These are phyloP conservation scores for Herpetotheres cachinnans DNA, from an alignment of 2,113 vertebrate species.

Conservation along the genomic window DNA sequence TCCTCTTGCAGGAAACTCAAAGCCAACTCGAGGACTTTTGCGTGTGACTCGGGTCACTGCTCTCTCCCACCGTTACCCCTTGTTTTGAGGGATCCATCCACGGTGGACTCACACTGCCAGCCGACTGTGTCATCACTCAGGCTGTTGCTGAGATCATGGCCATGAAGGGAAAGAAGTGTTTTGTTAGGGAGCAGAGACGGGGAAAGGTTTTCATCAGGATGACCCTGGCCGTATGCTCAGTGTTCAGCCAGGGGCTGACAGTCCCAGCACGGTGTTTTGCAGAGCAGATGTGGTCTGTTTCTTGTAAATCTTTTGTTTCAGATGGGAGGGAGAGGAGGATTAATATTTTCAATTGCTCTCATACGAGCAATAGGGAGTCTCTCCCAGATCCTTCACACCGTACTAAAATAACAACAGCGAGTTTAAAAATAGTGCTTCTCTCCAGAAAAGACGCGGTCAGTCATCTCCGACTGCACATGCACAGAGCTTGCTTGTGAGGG, in stretches of 20 bases:
- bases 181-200: neutral
- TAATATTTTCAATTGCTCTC: neutral
- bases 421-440: neutral
- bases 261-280: neutral
- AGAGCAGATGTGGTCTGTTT: neutral
- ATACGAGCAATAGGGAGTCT: fast-evolving
- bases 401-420: neutral
- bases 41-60: neutral
- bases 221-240: neutral
- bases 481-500: neutral
- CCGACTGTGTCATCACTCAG: neutral
- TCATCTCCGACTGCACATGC: fast-evolving
- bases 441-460: neutral
- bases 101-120: neutral
- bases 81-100: neutral
- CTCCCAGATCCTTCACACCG: neutral
- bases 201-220: neutral
- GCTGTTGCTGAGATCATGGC: neutral
- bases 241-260: neutral
- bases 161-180: neutral
- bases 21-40: neutral
- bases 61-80: neutral
- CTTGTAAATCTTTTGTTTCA: neutral
- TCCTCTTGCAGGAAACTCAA: neutral
- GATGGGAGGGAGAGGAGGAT: neutral